Base-by-base conservation (phyloP, 2,797 vertebrate genomes). In the Tinamus major region DNA sequence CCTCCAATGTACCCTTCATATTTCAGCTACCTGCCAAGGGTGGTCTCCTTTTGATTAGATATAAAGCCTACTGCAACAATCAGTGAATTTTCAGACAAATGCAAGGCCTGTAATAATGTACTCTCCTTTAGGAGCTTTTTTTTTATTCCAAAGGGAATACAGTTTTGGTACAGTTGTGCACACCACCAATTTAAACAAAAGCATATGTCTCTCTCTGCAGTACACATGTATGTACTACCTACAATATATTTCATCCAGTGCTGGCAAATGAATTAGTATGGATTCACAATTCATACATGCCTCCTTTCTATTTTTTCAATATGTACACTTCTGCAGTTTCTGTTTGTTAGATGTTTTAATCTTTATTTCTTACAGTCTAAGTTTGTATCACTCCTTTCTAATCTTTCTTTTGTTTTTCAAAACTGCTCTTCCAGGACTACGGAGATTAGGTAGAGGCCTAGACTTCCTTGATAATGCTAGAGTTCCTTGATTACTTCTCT, bases 11-110 rank as follows among this genome's bases (percentile, higher is more conserved):
- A 70, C 51, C 79, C 78, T 70, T 84, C 81, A 31, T 92, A 69
- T 93, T 90, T 87, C 87, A 94, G 44, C 77, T 95, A 41, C 59
- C 78, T 95, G 72, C 46, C 49, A 81, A 39, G 61, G 29, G 62
- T 67, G 65, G 19, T 39, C 58, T 85, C 2, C 0, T 69, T 83
- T 82, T 93, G 39, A 90, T 78, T 78, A 87, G 81, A 85, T 79
- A 64, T 56, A 93, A 81, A 88, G 42, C 56, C 42, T 75, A 79
- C 93, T 87, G 90, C 74, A 79, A 27, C 0, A 1, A 85, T 89
- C 90, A 83, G 81, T 91, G 83, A 85, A 78, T 76, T 72, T 89
- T 89, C 91, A 3, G 0, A 78, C 51, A 85, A 51, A 71, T 64
- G 51, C 44, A 81, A 26, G 65, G 76, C 31, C 85, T 68, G 39